phyloP scores from a whole-genome alignment of 92 coral and sea anemone species.

The Zoanthus sansibaricus region DNA sequence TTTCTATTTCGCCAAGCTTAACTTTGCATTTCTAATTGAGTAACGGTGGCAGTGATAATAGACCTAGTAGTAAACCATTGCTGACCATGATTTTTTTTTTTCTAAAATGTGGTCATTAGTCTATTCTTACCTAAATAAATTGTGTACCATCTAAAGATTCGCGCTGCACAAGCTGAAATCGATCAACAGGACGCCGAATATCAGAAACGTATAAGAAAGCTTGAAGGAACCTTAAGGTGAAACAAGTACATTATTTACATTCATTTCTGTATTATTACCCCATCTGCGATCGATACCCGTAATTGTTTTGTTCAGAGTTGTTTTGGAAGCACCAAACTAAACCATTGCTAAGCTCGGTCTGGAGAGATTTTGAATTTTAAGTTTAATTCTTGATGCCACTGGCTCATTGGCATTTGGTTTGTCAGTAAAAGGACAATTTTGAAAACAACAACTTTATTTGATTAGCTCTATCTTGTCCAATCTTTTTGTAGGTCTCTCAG shows the following conservation, averaged over 20 bases:
- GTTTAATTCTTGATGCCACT: too few relatives aligned
- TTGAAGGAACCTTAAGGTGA: slow-evolving; percentile 79
- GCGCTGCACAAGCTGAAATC: slow-evolving; percentile 86
- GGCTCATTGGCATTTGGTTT: too few relatives aligned
- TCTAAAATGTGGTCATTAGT: neutral
- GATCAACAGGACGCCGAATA: slow-evolving; percentile 84
- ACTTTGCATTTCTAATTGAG: neutral
- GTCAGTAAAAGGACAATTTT: too few relatives aligned
- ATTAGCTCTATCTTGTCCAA: too few relatives aligned
- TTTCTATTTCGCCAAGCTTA: too few relatives aligned
- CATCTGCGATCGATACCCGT: too few relatives aligned
- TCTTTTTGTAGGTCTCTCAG: too few relatives aligned
- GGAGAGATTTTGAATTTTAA: too few relatives aligned
- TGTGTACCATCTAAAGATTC: slow-evolving; percentile 54
- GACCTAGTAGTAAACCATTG: neutral
- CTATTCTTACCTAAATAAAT: neutral
- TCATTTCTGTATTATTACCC: neutral
- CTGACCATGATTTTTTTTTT: neutral
- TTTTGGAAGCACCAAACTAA: too few relatives aligned
- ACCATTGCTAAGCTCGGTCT: too few relatives aligned
- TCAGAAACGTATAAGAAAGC: slow-evolving; percentile 80
- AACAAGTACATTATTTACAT: neutral
- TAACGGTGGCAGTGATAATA: neutral
- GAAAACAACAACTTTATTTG: too few relatives aligned
- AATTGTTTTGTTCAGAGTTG: too few relatives aligned